These are phyloP conservation scores for Gouania willdenowi DNA, from an alignment of 2,797 vertebrate genomes.

Conservation along the genomic window DNA sequence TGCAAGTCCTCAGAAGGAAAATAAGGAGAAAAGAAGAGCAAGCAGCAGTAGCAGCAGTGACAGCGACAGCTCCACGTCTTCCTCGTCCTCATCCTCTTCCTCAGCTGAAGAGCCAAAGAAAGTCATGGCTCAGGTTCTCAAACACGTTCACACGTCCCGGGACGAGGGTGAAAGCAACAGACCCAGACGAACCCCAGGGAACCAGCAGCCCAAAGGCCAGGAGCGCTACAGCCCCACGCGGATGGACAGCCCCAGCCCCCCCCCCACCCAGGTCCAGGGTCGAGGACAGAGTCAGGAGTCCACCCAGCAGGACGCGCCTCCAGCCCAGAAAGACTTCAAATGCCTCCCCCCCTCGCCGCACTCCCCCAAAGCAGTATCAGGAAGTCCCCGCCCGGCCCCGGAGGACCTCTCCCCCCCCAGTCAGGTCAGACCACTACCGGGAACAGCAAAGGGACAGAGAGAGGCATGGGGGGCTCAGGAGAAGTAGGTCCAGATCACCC, in stretches of 20 bases:
- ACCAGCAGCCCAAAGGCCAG: conserved; percentile 35
- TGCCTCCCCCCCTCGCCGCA: conserved; percentile 69
- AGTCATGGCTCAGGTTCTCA: too few species aligned
- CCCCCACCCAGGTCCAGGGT: conserved; percentile 14
- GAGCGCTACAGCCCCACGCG: conserved; percentile 64
- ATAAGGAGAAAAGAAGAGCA: conserved; percentile 39
- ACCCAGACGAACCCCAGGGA: too few species aligned
- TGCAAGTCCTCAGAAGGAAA: conserved; percentile 17
- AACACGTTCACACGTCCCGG: too few species aligned
- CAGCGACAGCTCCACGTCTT: conserved; percentile 61
- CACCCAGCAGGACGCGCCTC: conserved; percentile 33
- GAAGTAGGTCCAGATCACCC: conserved; percentile 1
- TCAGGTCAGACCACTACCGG: conserved; percentile 38
- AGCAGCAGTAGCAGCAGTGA: conserved; percentile 53
- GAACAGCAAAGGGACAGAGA: conserved; percentile 18
- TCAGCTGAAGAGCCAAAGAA: conserved; percentile 46
- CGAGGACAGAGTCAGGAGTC: conserved; percentile 31
- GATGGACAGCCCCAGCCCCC: conserved; percentile 51
- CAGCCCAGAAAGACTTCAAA: conserved; percentile 29
- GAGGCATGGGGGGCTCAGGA: conserved; percentile 18
- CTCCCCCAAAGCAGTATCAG: conserved; percentile 79
- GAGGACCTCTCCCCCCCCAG: conserved; percentile 76
- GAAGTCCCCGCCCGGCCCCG: conserved; percentile 71
- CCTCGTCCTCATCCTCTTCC: conserved; percentile 42
- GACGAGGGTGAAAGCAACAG: too few species aligned